These are phyloP conservation scores for Pandemis heparana DNA, from an alignment of 2,888 invertebrate species.

Conservation along the genomic window DNA sequence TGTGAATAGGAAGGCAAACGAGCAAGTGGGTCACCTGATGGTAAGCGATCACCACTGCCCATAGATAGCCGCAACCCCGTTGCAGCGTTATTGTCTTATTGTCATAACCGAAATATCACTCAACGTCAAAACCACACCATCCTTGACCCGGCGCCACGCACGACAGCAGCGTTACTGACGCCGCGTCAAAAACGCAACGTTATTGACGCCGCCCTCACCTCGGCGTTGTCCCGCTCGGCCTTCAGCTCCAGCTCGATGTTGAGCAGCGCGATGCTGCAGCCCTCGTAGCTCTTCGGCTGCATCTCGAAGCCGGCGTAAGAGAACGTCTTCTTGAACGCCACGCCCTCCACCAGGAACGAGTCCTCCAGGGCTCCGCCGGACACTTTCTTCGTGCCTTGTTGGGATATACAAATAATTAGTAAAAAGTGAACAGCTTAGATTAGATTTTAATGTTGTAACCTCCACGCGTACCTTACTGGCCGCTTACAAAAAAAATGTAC, in stretches of 20 bases:
- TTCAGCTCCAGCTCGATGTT: slow-evolving; percentile 99
- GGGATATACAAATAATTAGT: neutral
- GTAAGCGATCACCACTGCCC: too few species aligned
- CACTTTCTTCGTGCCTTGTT: slow-evolving; percentile 95
- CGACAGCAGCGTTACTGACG: neutral
- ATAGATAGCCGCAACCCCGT: too few species aligned
- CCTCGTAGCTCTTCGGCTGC: slow-evolving; percentile 97
- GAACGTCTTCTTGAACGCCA: slow-evolving; percentile 99
- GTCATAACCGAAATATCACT: too few species aligned
- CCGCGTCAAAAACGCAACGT: neutral
- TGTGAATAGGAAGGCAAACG: too few species aligned
- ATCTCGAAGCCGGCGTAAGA: slow-evolving; percentile 99
- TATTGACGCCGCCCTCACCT: too few species aligned
- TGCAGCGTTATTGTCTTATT: too few species aligned
- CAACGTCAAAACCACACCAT: too few species aligned
- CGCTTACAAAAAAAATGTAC: too few species aligned
- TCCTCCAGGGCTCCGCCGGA: slow-evolving; percentile 93
- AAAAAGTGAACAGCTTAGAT: too few species aligned
- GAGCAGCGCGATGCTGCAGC: slow-evolving; percentile 97
- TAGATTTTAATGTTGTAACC: too few species aligned
- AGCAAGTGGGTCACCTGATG: too few species aligned
- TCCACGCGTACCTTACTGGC: too few species aligned
- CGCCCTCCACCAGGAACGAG: slow-evolving; percentile 95
- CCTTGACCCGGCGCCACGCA: neutral
- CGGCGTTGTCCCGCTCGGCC: slow-evolving; percentile 99